Base-by-base conservation (phyloP, 2,888 invertebrate genomes). In the Allolobophora icterica region DNA sequence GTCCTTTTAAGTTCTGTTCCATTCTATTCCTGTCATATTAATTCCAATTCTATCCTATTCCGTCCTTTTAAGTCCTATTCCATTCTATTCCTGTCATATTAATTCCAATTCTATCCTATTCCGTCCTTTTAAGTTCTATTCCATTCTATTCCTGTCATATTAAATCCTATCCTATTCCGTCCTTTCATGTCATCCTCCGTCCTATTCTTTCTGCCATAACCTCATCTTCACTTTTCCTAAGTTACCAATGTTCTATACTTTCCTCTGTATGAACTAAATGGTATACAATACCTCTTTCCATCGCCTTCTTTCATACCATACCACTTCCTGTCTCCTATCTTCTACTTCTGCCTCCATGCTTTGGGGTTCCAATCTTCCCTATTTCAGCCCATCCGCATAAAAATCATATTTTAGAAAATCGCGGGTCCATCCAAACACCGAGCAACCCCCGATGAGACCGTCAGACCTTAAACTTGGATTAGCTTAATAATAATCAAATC, bases 401-500 rank as follows among this genome's bases (percentile, higher is more conserved):
- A 71, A 71, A 6, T 11, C n/a, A n/a, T n/a, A 11, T 30, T 71
- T n/a, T 71, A 71, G 15, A 8, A 11, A 71, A 71, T 71, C n/a
- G n/a, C 71, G 30, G 30, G 71, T 71, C n/a, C 71, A 0, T 71
- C n/a, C 1, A n/a, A 71, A 71, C 71, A n/a, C n/a, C 71, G 30
- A 21, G 1, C 30, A 71, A 30, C 30, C n/a, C 58, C 30, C n/a
- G n/a, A n/a, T 30, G 4, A 71, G 30, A 71, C 71, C n/a, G 21
- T 71, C 30, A 71, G 8, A n/a, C 71, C n/a, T n/a, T n/a, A n/a
- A n/a, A n/a, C n/a, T n/a, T n/a, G n/a, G 71, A 30, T 11, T 71
- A n/a, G n/a, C 71, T 71, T 71, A 71, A 71, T n/a, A 71, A n/a
- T n/a, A 71, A n/a, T 71, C n/a, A n/a, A 71, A 71, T 71, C 17